phyloP scores from a whole-genome alignment of 2,113 vertebrate genomes.

The Bucco capensis region DNA sequence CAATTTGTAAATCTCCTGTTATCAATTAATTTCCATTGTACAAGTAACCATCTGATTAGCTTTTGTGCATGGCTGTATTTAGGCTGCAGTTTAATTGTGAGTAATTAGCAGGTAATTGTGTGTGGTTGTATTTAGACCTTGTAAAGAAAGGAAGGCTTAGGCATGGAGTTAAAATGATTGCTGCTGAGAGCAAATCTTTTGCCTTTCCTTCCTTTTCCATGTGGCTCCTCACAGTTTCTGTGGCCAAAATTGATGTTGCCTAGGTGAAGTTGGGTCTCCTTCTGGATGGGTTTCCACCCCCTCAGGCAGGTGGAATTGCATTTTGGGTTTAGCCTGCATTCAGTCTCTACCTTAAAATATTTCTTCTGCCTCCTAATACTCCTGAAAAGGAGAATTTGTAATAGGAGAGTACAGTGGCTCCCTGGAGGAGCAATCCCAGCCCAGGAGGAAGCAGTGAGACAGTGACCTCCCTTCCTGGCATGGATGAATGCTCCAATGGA shows the following conservation, averaged over 20 bases:
- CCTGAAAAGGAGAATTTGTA: neutral
- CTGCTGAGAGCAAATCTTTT: neutral
- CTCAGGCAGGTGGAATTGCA: neutral
- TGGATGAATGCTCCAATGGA: conserved; percentile 19
- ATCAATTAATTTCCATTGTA: conserved; percentile 74
- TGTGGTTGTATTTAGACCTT: conserved; percentile 63
- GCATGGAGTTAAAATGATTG: conserved; percentile 56
- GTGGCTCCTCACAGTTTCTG: accelerated
- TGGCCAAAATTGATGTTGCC: neutral
- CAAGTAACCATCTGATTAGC: conserved; percentile 69
- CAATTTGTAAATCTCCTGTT: conserved; percentile 60
- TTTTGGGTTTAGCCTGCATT: neutral
- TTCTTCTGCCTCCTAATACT: neutral
- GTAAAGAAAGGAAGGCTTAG: conserved; percentile 21
- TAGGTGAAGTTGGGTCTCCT: neutral
- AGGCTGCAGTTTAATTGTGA: conserved; percentile 47
- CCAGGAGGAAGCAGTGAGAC: neutral
- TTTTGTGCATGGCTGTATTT: conserved; percentile 37
- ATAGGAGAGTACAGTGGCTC: neutral
- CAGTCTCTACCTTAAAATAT: neutral
- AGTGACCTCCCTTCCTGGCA: conserved; percentile 21
- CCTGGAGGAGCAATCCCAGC: neutral
- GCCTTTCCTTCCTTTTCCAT: neutral
- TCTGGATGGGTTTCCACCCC: neutral
- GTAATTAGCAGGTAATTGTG: conserved; percentile 71